Evolutionary conservation across 2,888 invertebrate genomes (phyloP).

Genomic region (Drosophila yooni): DNA sequence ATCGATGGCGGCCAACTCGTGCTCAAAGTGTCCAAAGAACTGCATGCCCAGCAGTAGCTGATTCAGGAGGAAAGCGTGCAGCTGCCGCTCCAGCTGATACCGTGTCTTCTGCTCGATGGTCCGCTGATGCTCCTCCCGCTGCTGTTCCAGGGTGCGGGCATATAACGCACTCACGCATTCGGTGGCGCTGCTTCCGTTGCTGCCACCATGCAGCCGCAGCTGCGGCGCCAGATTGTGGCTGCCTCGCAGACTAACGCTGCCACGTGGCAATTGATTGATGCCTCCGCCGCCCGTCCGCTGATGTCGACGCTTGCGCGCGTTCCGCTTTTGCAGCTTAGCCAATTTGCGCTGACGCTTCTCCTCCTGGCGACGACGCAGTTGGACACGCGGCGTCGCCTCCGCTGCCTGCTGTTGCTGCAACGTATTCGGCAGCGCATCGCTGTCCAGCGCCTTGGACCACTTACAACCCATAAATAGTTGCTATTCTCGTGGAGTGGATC

Average conservation of each 20-base stretch:
- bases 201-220: slow-evolving; percentile 66
- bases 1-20: slow-evolving; percentile 77
- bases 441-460: slow-evolving; percentile 73
- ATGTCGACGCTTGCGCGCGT: slow-evolving; percentile 68
- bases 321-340: slow-evolving; percentile 76
- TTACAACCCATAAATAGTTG: slow-evolving; percentile 78
- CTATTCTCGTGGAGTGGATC: background rate
- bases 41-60: slow-evolving; percentile 91
- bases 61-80: slow-evolving; percentile 90
- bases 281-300: slow-evolving; percentile 6
- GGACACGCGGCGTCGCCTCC: slow-evolving; percentile 37
- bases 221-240: slow-evolving; percentile 45
- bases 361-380: slow-evolving; percentile 67
- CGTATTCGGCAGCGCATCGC: slow-evolving; percentile 71
- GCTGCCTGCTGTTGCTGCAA: slow-evolving; percentile 75
- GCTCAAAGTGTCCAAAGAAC: slow-evolving; percentile 92
- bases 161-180: slow-evolving; percentile 66
- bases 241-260: slow-evolving; percentile 11
- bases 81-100: slow-evolving; percentile 87
- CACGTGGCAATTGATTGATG: slow-evolving; percentile 17
- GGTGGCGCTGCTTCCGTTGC: slow-evolving; percentile 59
- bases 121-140: slow-evolving; percentile 76
- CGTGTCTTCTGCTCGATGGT: slow-evolving; percentile 81
- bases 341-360: slow-evolving; percentile 77
- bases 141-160: slow-evolving; percentile 71